Conservation (phyloP, 2,113 vertebrate genomes). For the Stigmatopora nigra region DNA sequence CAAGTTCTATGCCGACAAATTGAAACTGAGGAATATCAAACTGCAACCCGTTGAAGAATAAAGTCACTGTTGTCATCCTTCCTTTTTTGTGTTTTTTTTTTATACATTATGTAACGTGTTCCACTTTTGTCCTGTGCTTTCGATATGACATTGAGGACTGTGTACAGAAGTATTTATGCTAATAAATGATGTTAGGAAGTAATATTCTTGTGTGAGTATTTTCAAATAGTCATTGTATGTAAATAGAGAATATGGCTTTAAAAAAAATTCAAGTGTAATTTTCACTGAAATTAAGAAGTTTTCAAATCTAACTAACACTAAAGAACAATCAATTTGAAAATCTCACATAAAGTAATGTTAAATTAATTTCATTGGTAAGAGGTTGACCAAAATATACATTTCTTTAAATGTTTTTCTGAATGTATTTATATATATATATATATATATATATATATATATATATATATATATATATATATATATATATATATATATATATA, state of each 20-base stretch:
- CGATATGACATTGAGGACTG: constrained; percentile 17
- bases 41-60: constrained; percentile 35
- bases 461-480: neutral
- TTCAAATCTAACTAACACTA: too few species aligned
- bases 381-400: constrained; percentile 14
- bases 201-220: too few species aligned
- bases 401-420: neutral
- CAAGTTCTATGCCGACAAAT: constrained; percentile 75
- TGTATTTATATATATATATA: neutral
- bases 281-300: too few species aligned
- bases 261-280: too few species aligned
- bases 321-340: too few species aligned
- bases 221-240: neutral
- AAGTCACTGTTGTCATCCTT: constrained; percentile 20
- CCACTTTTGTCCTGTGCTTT: constrained; percentile 25
- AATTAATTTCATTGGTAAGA: neutral
- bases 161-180: constrained; percentile 74
- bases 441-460: neutral
- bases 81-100: constrained; percentile 36
- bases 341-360: neutral
- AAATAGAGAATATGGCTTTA: too few species aligned
- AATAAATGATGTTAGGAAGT: constrained; percentile 59
- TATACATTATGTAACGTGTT: constrained; percentile 38
- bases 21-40: constrained; percentile 49
- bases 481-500: neutral